Base-by-base conservation (phyloP, 2,113 vertebrate species). In the Halichoeres trimaculatus region DNA sequence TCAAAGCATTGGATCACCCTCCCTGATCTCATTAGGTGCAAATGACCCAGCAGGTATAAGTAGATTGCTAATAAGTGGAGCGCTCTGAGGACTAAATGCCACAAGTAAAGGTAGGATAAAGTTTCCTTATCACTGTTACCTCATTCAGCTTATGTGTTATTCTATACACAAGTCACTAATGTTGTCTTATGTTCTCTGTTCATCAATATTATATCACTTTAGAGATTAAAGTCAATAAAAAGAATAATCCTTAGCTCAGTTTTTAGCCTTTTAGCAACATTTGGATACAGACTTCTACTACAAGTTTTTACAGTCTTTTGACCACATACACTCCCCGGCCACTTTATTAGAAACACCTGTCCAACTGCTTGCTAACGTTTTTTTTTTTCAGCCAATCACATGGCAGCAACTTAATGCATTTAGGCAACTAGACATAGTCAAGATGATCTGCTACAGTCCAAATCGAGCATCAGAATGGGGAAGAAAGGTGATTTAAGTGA, bases 41-140 rank as follows among this genome's bases (percentile, higher is more conserved):
- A 75, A 74, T 84, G 84, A 84, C 80, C 77, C 75, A 76, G 64
- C 80, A 76, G 69, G 59, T 76, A 22, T 85, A 82, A 90, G 66
- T 48, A 74, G 80, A 79, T 81, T 83, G 81, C 58, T 59, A 38
- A 76, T 80, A 38, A 60, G 70, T 59, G 52, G 56, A 4, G 26
- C 40, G 50, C 55, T 60, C 48, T 65, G 43, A 45, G 45, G 38
- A 13, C 51, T 63, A 65, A 83, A 61, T 65, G 40, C 54, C 66
- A 74, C 7, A 24, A 36, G 14, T 58, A 51, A 48, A 41, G 1
- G 20, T 20, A 50, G 34, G 55, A 38, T 69, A 20, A 74, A 16
- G 57, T 40, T 13, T 19, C 43, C 17, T 14, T 19, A 1, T 17
- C 43, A 45, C 43, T 45, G 17, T 65, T 52, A 75, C 48, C 24